phyloP scores from a whole-genome alignment of 2,113 vertebrate genomes.

The Phyllopteryx taeniolatus region DNA sequence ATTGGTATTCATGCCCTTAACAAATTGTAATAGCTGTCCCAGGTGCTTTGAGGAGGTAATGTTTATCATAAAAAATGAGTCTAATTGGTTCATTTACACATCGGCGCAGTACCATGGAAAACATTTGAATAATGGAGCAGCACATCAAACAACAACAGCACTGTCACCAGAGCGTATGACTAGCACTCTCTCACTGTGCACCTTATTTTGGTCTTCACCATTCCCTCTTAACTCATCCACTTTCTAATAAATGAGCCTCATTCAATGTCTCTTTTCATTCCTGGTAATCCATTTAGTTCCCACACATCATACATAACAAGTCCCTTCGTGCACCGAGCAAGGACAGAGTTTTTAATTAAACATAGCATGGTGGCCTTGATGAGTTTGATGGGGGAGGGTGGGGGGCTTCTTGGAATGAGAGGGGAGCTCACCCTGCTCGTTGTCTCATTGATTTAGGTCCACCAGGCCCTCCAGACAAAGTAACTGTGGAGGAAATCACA shows the following conservation, averaged over 20 bases:
- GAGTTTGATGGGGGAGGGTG: slow-evolving; percentile 6
- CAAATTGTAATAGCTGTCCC: slow-evolving; percentile 54
- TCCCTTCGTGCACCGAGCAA: slow-evolving; percentile 15
- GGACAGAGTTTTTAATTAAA: slow-evolving; percentile 37
- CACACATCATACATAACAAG: slow-evolving; percentile 12
- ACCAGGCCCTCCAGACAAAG: slow-evolving; percentile 83
- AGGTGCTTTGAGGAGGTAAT: slow-evolving; percentile 60
- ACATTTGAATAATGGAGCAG: slow-evolving; percentile 54
- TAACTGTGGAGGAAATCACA: slow-evolving; percentile 89
- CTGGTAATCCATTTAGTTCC: slow-evolving; percentile 1
- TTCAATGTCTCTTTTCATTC: slow-evolving; percentile 13
- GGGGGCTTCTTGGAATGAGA: slow-evolving; percentile 4
- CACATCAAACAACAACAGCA: slow-evolving; percentile 27
- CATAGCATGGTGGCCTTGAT: slow-evolving; percentile 23
- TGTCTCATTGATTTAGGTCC: slow-evolving; percentile 76
- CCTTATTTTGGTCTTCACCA: slow-evolving; percentile 11
- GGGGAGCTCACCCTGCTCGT: slow-evolving; percentile 24
- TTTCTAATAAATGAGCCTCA: slow-evolving; percentile 21
- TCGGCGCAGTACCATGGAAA: slow-evolving; percentile 47
- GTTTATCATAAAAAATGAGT: slow-evolving; percentile 66
- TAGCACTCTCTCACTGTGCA: slow-evolving; percentile 1
- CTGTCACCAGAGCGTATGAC: slow-evolving; percentile 8
- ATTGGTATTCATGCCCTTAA: slow-evolving; percentile 59
- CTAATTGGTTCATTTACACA: slow-evolving; percentile 72
- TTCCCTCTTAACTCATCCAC: slow-evolving; percentile 8